A percentile compares a stretch with the other conserved stretches of the same genome.
These are phyloP conservation scores for Drosophila heteroneura DNA, from an alignment of 2,888 invertebrate genomes.

Conservation along the genomic window DNA sequence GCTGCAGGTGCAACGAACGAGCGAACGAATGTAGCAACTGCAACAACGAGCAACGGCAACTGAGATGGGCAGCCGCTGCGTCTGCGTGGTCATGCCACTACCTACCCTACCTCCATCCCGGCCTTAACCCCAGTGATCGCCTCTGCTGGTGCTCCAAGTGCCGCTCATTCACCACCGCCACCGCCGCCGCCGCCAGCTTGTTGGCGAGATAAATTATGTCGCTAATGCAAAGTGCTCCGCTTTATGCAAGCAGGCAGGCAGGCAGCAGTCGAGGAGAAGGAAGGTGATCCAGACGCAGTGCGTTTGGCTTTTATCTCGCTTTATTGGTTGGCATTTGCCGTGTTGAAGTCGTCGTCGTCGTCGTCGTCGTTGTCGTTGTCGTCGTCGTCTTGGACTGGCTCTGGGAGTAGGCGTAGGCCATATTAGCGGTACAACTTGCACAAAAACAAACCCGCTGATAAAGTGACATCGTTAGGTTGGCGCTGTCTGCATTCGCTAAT, in stretches of 20 bases:
- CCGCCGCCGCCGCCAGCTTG: constrained; percentile 57
- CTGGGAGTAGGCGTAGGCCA: constrained; percentile 84
- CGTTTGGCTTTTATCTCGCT: constrained; percentile 75
- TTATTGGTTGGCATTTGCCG: constrained; percentile 64
- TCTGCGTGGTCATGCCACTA: constrained; percentile 75
- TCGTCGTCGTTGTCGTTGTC: constrained; percentile 11
- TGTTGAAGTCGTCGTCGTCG: constrained; percentile 50
- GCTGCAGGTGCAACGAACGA: constrained; percentile 78
- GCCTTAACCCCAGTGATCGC: constrained; percentile 11
- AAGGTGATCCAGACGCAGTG: constrained; percentile 73
- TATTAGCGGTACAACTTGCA: constrained; percentile 85
- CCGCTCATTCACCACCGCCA: constrained; percentile 17
- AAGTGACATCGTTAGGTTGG: constrained; percentile 81
- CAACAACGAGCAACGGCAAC: constrained; percentile 47
- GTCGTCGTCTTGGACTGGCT: constrained; percentile 39
- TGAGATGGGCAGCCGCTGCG: constrained; percentile 72
- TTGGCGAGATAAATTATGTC: constrained; percentile 85
- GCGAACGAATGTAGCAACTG: constrained; percentile 30
- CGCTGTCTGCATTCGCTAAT: constrained; percentile 80
- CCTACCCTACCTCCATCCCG: constrained; percentile 5
- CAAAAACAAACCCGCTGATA: constrained; percentile 75
- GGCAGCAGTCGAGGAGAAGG: constrained; percentile 12
- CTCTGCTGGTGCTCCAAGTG: constrained; percentile 25
- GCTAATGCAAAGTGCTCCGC: constrained; percentile 85
- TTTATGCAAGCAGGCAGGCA: constrained; percentile 68